Percentiles rank a stretch among this genome's conserved stretches.
Conservation (phyloP, 2,113 vertebrate genomes). For the Turdus rufiventris region DNA sequence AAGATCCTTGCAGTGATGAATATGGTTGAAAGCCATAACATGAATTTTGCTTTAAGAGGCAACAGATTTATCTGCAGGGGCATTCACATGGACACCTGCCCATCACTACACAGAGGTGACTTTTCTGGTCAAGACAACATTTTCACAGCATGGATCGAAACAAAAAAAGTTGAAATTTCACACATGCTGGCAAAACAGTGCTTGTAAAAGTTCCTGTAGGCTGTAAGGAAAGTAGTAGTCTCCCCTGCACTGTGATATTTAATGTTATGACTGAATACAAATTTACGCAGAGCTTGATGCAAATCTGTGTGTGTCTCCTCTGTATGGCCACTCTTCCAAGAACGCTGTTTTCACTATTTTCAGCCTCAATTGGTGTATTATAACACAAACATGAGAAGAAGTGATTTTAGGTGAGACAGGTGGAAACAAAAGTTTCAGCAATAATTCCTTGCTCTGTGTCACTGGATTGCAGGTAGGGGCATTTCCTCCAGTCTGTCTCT, state of each 20-base stretch:
- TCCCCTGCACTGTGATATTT: neutral
- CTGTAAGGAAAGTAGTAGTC: neutral
- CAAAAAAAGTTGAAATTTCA: neutral
- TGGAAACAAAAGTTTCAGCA: neutral
- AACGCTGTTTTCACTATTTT: neutral
- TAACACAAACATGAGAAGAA: neutral
- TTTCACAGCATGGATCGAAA: neutral
- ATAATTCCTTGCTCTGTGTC: neutral
- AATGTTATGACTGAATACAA: accelerated
- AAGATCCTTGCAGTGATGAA: neutral
- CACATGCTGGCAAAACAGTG: neutral
- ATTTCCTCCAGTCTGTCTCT: neutral
- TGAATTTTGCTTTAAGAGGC: neutral
- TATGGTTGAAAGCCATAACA: neutral
- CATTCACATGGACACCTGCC: neutral
- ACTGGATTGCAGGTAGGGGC: neutral
- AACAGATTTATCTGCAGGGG: neutral
- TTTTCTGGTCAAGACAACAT: neutral
- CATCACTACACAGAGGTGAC: neutral
- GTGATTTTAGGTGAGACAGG: neutral
- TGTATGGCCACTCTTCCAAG: neutral
- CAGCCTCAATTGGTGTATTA: neutral
- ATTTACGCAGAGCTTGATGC: neutral
- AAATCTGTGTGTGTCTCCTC: neutral
- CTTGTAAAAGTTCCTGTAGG: neutral